These are phyloP conservation scores for Botia kubotai DNA, from an alignment of 2,797 vertebrate genomes.

Conservation along the genomic window DNA sequence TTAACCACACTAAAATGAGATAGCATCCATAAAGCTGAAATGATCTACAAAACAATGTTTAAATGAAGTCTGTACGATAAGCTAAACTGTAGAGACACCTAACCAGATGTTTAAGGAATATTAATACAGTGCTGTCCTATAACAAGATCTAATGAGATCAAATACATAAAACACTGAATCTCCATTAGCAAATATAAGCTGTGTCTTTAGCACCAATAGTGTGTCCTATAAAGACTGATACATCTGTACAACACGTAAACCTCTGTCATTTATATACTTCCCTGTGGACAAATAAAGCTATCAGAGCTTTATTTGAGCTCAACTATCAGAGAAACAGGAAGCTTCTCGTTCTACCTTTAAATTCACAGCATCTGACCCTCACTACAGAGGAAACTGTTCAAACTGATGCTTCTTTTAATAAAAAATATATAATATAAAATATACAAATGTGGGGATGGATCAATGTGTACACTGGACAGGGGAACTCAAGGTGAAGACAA, in stretches of 20 bases:
- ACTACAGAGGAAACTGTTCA: not conserved
- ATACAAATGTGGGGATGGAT: conserved; percentile 16
- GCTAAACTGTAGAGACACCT: too few species aligned
- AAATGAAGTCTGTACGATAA: too few species aligned
- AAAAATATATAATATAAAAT: not conserved
- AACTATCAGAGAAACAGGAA: conserved; percentile 22
- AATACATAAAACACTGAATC: too few species aligned
- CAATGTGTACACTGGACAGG: conserved; percentile 1
- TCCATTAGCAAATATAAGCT: too few species aligned
- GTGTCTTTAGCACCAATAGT: too few species aligned
- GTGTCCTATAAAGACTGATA: too few species aligned
- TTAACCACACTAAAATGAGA: too few species aligned
- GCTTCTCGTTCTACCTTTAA: conserved; percentile 4
- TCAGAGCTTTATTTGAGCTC: not conserved
- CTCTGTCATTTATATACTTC: not conserved
- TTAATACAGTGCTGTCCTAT: too few species aligned
- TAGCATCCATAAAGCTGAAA: too few species aligned
- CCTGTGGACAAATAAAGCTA: not conserved
- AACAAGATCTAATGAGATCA: too few species aligned
- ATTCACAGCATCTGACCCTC: not conserved
- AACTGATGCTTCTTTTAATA: not conserved
- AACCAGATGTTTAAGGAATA: too few species aligned
- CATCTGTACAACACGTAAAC: conserved; percentile 7
- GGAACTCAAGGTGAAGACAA: conserved; percentile 20
- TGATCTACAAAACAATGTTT: too few species aligned